phyloP scores from a whole-genome alignment of 2,797 vertebrate species.

The Brotogeris chrysoptera region DNA sequence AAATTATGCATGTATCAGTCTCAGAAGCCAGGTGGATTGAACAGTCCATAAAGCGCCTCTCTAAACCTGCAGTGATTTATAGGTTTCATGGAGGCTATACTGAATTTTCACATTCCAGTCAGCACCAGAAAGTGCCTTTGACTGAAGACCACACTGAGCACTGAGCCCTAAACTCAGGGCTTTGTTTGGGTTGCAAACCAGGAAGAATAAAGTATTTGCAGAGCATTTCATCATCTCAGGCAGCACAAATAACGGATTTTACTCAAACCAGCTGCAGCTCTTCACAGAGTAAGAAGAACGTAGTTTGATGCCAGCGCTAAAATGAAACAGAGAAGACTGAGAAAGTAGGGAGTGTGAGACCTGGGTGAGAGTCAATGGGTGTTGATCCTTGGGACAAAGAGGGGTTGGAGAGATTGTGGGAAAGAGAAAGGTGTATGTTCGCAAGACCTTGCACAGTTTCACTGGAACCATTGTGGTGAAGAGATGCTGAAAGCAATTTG shows the following conservation, averaged over 20 bases:
- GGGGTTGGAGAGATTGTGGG: background rate
- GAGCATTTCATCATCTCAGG: background rate
- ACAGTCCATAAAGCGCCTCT: background rate
- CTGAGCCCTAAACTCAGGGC: background rate
- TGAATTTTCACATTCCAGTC: background rate
- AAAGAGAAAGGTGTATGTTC: background rate
- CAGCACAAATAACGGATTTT: background rate
- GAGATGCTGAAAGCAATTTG: background rate
- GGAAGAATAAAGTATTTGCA: background rate
- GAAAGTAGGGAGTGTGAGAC: background rate
- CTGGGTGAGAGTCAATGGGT: background rate
- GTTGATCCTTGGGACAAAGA: background rate
- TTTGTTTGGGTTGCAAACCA: background rate
- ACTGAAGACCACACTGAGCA: background rate
- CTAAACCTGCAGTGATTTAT: constrained; percentile 7
- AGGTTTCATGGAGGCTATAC: background rate
- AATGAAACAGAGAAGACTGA: background rate
- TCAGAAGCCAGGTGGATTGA: background rate
- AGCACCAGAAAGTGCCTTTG: constrained; percentile 9
- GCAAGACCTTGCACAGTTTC: background rate
- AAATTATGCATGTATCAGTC: constrained; percentile 22
- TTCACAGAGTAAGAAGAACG: background rate
- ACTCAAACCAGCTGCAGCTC: background rate
- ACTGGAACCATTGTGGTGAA: background rate
- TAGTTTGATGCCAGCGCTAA: background rate